These are phyloP conservation scores for Saturnia japonica DNA, from an alignment of 2,888 invertebrate species.

Conservation along the genomic window DNA sequence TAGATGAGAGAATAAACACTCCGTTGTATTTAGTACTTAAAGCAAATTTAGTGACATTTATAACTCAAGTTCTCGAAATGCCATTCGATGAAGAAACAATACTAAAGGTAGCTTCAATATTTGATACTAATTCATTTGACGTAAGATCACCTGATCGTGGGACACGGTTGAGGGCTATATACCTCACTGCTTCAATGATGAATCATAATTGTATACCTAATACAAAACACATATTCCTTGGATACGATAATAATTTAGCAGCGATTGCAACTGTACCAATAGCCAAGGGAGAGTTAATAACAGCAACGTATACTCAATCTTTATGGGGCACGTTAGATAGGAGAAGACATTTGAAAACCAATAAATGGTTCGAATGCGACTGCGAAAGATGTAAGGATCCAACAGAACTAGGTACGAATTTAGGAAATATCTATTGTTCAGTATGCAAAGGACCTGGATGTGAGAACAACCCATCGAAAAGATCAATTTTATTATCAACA, in stretches of 20 bases:
- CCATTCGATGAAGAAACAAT: slow-evolving; percentile 82
- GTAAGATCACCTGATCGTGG: slow-evolving; percentile 78
- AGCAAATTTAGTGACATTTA: slow-evolving; percentile 83
- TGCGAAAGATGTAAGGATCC: slow-evolving; percentile 87
- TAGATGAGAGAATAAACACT: slow-evolving; percentile 82
- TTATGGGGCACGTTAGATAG: slow-evolving; percentile 86
- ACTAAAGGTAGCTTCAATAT: slow-evolving; percentile 84
- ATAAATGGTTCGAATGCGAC: slow-evolving; percentile 86
- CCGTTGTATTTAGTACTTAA: slow-evolving; percentile 83
- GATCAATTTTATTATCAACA: slow-evolving; percentile 80
- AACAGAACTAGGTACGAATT: slow-evolving; percentile 84
- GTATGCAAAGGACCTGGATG: slow-evolving; percentile 78
- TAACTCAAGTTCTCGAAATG: slow-evolving; percentile 81
- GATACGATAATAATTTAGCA: slow-evolving; percentile 82
- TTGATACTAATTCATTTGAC: slow-evolving; percentile 88
- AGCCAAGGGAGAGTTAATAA: slow-evolving; percentile 84
- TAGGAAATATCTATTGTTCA: slow-evolving; percentile 85
- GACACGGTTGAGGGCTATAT: slow-evolving; percentile 83
- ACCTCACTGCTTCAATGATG: slow-evolving; percentile 85
- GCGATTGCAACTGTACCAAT: slow-evolving; percentile 85
- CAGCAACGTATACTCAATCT: slow-evolving; percentile 86
- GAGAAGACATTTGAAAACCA: slow-evolving; percentile 81
- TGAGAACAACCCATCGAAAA: slow-evolving; percentile 39
- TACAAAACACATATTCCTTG: slow-evolving; percentile 85
- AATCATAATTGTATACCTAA: slow-evolving; percentile 88